These are phyloP conservation scores for Horisme vitalbata DNA, from an alignment of 2,888 invertebrate genomes.

Conservation along the genomic window DNA sequence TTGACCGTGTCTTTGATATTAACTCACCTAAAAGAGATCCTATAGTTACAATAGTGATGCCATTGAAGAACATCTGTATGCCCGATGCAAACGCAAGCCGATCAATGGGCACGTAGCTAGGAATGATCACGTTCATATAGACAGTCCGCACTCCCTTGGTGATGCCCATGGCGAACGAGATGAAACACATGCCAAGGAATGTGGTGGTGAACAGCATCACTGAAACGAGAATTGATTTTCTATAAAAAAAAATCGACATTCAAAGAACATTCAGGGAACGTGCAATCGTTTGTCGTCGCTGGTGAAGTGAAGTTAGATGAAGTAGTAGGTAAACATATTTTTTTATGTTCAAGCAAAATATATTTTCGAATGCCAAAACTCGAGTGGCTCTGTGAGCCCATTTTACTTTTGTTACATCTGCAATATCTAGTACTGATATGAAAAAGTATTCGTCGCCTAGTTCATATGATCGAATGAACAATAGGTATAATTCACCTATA, in stretches of 20 bases:
- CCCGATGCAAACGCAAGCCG: slow-evolving; percentile 86
- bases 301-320: too few species aligned
- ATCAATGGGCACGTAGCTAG: slow-evolving; percentile 86
- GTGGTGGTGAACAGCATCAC: slow-evolving; percentile 74
- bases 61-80: slow-evolving; percentile 87
- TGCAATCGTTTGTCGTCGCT: too few species aligned
- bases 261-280: background rate
- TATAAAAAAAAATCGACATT: background rate
- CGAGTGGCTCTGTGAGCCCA: too few species aligned
- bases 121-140: slow-evolving; percentile 86
- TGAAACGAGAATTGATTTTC: slow-evolving; percentile 43
- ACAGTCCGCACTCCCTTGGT: slow-evolving; percentile 88
- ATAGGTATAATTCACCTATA: too few species aligned
- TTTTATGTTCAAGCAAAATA: too few species aligned
- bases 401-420: too few species aligned
- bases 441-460: too few species aligned
- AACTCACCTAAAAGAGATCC: slow-evolving; percentile 85
- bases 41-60: slow-evolving; percentile 82
- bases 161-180: slow-evolving; percentile 84
- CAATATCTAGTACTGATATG: too few species aligned
- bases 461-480: too few species aligned
- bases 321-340: too few species aligned
- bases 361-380: too few species aligned
- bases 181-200: slow-evolving; percentile 67
- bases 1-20: too few species aligned